Conservation (phyloP, 2,797 vertebrate genomes). For the Tympanoctomys barrerae region DNA sequence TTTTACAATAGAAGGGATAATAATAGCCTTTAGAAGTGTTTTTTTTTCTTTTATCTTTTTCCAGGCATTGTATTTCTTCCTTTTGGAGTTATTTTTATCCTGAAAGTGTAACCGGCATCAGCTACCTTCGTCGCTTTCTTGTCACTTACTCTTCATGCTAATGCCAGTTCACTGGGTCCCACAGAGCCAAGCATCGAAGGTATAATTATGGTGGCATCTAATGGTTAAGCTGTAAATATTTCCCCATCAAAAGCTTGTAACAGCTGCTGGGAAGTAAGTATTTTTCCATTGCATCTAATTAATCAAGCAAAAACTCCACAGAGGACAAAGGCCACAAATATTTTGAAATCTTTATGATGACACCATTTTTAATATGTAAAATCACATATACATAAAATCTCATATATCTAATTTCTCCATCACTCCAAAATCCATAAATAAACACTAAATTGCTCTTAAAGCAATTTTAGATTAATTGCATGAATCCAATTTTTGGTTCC, state of each 20-base stretch:
- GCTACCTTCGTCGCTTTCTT: neutral
- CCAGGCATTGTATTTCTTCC: neutral
- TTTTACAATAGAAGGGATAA: slow-evolving; percentile 9
- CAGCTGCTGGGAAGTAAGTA: neutral
- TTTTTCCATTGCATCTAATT: slow-evolving; percentile 26
- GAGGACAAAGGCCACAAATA: neutral
- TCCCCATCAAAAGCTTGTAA: neutral
- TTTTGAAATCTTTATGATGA: slow-evolving; percentile 34
- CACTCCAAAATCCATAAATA: slow-evolving; percentile 58
- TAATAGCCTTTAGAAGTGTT: neutral
- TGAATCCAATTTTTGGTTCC: slow-evolving; percentile 22
- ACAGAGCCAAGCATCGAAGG: neutral
- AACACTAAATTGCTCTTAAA: slow-evolving; percentile 39
- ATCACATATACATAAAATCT: neutral
- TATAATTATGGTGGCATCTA: neutral
- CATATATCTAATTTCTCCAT: slow-evolving; percentile 58
- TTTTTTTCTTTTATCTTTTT: neutral
- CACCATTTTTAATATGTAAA: slow-evolving; percentile 32
- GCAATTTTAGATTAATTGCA: slow-evolving; percentile 64
- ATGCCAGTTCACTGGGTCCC: neutral
- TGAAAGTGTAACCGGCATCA: neutral
- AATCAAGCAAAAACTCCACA: slow-evolving; percentile 29
- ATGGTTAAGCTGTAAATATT: neutral
- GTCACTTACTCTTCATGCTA: neutral
- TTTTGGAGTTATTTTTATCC: neutral